A percentile compares a stretch with the other conserved stretches of the same genome.
Evolutionary conservation across 1,140 invertebrate genomes (phyloP).

Genomic region (Zaprionus inermis): DNA sequence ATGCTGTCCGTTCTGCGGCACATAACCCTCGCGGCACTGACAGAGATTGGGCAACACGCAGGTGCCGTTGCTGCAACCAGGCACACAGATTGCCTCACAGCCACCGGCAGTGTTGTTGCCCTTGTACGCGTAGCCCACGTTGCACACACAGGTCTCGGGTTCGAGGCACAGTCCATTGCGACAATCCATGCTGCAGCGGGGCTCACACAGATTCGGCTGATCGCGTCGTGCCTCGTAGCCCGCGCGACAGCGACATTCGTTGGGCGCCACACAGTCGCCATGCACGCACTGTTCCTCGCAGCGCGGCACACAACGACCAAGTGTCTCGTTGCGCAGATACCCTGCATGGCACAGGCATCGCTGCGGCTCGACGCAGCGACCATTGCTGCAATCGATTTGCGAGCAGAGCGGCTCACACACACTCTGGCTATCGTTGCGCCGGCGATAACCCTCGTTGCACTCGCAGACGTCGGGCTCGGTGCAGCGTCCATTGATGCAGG

Average conservation of each 20-base stretch:
- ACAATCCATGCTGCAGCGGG: slow-evolving; percentile 68
- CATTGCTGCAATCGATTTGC: slow-evolving; percentile 85
- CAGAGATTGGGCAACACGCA: slow-evolving; percentile 85
- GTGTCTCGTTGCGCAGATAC: slow-evolving; percentile 83
- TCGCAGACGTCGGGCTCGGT: slow-evolving; percentile 83
- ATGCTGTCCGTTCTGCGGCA: slow-evolving; percentile 50
- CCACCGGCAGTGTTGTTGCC: slow-evolving; percentile 17
- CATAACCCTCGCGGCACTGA: slow-evolving; percentile 77
- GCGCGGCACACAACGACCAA: slow-evolving; percentile 84
- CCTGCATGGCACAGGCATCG: slow-evolving; percentile 86
- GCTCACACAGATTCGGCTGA: slow-evolving; percentile 59
- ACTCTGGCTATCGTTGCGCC: slow-evolving; percentile 49
- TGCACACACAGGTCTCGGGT: slow-evolving; percentile 84
- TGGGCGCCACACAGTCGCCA: slow-evolving; percentile 86
- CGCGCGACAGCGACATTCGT: slow-evolving; percentile 85
- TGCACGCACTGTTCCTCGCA: slow-evolving; percentile 87
- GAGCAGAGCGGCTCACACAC: slow-evolving; percentile 80
- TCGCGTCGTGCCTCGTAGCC: slow-evolving; percentile 55
- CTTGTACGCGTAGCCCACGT: slow-evolving; percentile 59
- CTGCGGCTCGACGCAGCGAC: slow-evolving; percentile 85
- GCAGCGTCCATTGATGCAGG: slow-evolving; percentile 84
- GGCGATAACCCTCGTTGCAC: slow-evolving; percentile 52
- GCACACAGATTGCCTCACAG: slow-evolving; percentile 83
- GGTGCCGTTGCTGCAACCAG: slow-evolving; percentile 66
- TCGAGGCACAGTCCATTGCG: slow-evolving; percentile 79